Percentiles rank a stretch among this genome's conserved stretches.
Conservation (phyloP, 1,140 invertebrate species). For the Ceratosolen solmsi region DNA sequence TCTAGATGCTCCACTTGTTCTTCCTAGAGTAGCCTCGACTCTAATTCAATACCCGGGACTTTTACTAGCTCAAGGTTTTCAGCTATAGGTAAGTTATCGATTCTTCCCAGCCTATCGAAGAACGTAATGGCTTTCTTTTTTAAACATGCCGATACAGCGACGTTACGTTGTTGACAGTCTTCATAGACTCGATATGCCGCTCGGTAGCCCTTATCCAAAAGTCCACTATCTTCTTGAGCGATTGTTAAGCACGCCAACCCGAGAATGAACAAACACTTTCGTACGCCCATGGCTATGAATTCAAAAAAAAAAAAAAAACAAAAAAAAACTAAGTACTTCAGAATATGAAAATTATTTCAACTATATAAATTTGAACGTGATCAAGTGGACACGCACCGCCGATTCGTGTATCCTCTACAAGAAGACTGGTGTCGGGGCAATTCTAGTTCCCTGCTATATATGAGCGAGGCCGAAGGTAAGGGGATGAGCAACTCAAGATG, state of each 20-base stretch:
- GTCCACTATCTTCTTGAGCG: slow-evolving; percentile 54
- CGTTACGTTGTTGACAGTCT: slow-evolving; percentile 68
- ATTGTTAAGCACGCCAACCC: slow-evolving; percentile 47
- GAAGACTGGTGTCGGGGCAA: slow-evolving; percentile 67
- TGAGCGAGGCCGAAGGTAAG: slow-evolving; percentile 56
- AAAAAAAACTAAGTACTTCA: too few relatives aligned
- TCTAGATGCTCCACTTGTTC: slow-evolving; percentile 75
- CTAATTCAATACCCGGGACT: slow-evolving; percentile 38
- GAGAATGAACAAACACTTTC: slow-evolving; percentile 62
- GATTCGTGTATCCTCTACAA: slow-evolving; percentile 63
- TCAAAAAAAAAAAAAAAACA: background rate
- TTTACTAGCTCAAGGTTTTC: slow-evolving; percentile 79
- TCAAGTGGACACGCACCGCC: slow-evolving; percentile 58
- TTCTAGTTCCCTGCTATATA: slow-evolving; percentile 67
- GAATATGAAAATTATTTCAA: background rate
- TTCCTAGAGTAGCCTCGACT: slow-evolving; percentile 78
- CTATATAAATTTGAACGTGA: background rate
- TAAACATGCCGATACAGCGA: slow-evolving; percentile 80
- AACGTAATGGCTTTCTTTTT: slow-evolving; percentile 86
- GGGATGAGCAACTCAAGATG: slow-evolving; percentile 57
- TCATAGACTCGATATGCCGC: slow-evolving; percentile 68
- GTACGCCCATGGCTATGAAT: slow-evolving; percentile 52
- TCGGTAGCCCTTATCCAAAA: slow-evolving; percentile 69
- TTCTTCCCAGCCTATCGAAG: slow-evolving; percentile 80
- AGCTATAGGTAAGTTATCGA: slow-evolving; percentile 79